Conservation (phyloP, 1,140 invertebrate genomes). For the Zaprionus africanus region DNA sequence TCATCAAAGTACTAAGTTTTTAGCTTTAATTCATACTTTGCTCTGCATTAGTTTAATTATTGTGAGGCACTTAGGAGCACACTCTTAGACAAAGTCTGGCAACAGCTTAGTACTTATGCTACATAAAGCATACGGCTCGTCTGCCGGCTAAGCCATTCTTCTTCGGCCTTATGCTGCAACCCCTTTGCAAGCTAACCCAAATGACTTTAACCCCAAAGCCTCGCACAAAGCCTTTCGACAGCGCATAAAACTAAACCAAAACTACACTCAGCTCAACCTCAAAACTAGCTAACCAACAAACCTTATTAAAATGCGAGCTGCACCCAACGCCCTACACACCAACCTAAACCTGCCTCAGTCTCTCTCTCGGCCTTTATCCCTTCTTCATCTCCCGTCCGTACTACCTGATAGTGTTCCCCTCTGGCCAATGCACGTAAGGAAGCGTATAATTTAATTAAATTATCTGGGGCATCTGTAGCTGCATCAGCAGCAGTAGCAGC, state of each 20-base stretch:
- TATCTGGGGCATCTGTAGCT: constrained; percentile 74
- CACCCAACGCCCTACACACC: constrained; percentile 49
- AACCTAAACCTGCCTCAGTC: constrained; percentile 32
- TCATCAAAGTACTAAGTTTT: neutral
- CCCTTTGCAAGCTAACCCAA: constrained; percentile 56
- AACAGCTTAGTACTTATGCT: constrained; percentile 8
- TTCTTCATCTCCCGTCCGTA: neutral
- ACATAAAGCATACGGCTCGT: constrained; percentile 37
- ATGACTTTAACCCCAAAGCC: constrained; percentile 60
- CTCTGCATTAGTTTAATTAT: constrained; percentile 4
- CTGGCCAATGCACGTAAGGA: constrained; percentile 67
- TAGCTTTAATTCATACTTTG: neutral
- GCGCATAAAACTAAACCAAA: constrained; percentile 69
- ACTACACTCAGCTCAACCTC: constrained; percentile 80
- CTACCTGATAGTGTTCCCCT: constrained; percentile 1
- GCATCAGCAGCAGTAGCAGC: constrained; percentile 51
- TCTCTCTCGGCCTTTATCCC: neutral
- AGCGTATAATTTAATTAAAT: constrained; percentile 83
- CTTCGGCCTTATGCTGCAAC: neutral
- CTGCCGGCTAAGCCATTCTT: neutral
- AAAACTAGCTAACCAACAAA: constrained; percentile 81
- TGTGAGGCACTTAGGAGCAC: constrained; percentile 3
- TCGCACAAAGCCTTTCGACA: constrained; percentile 63
- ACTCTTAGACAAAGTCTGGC: constrained; percentile 1
- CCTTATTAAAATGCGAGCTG: constrained; percentile 76